Evolutionary conservation across 2,797 vertebrate genomes (phyloP).

Genomic region (Tiaroga cobitis): DNA sequence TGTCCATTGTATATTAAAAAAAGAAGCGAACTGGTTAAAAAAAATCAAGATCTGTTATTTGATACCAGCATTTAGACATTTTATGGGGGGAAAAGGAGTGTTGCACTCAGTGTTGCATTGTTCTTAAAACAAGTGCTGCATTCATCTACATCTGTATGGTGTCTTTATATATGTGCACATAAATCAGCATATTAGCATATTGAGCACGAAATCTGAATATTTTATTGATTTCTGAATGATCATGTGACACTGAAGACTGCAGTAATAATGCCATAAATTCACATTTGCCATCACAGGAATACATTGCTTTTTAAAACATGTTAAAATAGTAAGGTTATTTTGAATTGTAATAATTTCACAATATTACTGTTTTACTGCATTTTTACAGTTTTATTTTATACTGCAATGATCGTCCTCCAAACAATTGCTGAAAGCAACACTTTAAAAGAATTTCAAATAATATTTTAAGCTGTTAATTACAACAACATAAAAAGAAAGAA

Average conservation of each 20-base stretch:
- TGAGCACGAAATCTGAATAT: not conserved
- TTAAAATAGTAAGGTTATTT: not conserved
- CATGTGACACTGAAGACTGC: not conserved
- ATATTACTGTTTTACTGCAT: not conserved
- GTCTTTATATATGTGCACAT: not conserved
- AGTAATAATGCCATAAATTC: not conserved
- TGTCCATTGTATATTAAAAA: not conserved
- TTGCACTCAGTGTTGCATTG: not conserved
- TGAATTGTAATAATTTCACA: not conserved
- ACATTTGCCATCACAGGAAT: not conserved
- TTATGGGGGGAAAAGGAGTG: not conserved
- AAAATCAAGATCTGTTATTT: not conserved
- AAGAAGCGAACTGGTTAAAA: not conserved
- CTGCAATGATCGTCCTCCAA: not conserved
- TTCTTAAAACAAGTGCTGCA: not conserved
- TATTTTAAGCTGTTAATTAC: not conserved
- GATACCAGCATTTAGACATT: too few species aligned
- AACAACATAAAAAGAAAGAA: too few species aligned
- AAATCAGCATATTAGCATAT: slow-evolving; percentile 8
- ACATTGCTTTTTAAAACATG: not conserved
- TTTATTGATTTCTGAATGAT: not conserved
- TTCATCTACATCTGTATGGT: not conserved
- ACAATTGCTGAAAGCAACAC: not conserved
- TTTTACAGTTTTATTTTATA: not conserved
- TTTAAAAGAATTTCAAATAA: not conserved